phyloP scores from a whole-genome alignment of 2,113 vertebrate species.

The Proteles cristata region DNA sequence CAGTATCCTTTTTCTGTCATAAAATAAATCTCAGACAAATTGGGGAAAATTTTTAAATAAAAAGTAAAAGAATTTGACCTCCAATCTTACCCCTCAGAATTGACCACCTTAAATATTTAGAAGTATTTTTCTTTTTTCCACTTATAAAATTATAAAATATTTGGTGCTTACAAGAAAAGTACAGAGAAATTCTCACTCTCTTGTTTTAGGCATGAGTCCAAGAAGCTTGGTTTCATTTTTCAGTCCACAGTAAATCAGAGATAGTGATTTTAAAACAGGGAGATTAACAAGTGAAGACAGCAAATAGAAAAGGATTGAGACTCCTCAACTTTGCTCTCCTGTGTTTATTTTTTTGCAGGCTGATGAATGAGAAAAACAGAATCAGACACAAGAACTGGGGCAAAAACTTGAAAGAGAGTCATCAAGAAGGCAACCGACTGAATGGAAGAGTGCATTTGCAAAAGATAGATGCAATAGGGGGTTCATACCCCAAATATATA shows the following conservation, averaged over 20 bases:
- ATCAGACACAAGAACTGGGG: neutral
- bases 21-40: neutral
- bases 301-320: neutral
- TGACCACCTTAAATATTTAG: conserved; percentile 12
- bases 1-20: neutral
- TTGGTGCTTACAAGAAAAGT: neutral
- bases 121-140: neutral
- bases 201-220: neutral
- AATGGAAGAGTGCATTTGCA: neutral
- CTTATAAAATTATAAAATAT: neutral
- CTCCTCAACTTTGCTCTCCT: neutral
- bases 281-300: neutral
- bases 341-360: neutral
- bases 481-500: neutral
- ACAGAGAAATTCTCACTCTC: neutral
- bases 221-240: neutral
- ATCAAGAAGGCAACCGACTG: neutral
- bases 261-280: neutral
- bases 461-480: neutral
- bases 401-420: neutral
- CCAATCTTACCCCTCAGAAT: neutral
- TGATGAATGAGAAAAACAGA: neutral
- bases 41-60: neutral
- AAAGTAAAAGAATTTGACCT: neutral
- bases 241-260: neutral